A percentile compares a stretch with the other conserved stretches of the same genome.
Evolutionary conservation across 2,113 vertebrate genomes (phyloP).

Genomic region (Psammodynastes pulverulentus): DNA sequence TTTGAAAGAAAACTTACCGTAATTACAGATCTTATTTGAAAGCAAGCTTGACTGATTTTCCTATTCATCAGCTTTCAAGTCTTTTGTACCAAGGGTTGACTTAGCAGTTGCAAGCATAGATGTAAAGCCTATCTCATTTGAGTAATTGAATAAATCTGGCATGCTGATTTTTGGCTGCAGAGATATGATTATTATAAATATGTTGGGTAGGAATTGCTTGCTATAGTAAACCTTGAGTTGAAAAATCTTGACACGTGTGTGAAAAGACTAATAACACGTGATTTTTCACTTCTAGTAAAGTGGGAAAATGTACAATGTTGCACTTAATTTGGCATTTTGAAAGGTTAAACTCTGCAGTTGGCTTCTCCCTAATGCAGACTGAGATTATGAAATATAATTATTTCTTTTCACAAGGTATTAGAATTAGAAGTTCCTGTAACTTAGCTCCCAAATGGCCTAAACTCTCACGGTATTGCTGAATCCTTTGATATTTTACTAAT

Average conservation of each 20-base stretch:
- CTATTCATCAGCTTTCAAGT: background rate
- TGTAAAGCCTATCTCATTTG: background rate
- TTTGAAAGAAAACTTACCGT: background rate
- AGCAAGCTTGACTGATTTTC: background rate
- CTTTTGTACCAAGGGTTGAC: background rate
- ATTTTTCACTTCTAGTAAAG: background rate
- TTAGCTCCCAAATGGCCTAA: background rate
- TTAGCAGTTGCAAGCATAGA: background rate
- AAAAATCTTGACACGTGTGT: background rate
- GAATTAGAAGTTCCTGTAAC: background rate
- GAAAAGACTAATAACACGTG: background rate
- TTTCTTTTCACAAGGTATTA: background rate
- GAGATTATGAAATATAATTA: background rate
- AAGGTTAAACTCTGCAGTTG: background rate
- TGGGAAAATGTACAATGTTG: background rate
- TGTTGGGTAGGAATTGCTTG: background rate
- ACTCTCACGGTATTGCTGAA: background rate
- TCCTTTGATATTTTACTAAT: background rate
- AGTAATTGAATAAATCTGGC: background rate
- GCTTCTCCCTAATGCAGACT: background rate
- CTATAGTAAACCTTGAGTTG: background rate
- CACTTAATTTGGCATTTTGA: background rate
- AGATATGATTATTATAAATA: background rate
- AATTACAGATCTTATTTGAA: background rate
- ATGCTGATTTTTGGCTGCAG: background rate